phyloP scores from a whole-genome alignment of 2,888 invertebrate species.

The Hesperia comma region DNA sequence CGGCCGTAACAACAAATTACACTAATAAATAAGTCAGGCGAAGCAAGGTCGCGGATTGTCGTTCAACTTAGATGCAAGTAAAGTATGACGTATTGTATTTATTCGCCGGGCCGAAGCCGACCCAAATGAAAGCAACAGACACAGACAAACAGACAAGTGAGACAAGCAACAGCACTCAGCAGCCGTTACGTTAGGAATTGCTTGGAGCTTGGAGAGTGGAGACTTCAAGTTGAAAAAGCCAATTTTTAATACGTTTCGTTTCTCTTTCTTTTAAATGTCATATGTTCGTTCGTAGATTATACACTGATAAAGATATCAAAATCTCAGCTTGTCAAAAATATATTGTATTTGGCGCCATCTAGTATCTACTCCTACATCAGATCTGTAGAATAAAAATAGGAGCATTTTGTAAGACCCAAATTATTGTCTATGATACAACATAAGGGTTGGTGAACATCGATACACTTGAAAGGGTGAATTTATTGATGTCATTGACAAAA shows the following conservation, averaged over 20 bases:
- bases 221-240: not conserved
- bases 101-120: conserved; percentile 41
- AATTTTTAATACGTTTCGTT: conserved; percentile 51
- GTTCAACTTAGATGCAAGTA: conserved; percentile 55
- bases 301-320: too few relatives aligned
- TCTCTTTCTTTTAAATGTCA: conserved; percentile 47
- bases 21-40: conserved; percentile 52
- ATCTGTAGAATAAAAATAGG: not conserved
- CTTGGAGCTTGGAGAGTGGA: too few relatives aligned
- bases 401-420: conserved; percentile 39
- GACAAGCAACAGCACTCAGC: not conserved
- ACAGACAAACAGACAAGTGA: too few relatives aligned
- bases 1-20: conserved; percentile 66
- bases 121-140: conserved; percentile 31
- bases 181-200: too few relatives aligned
- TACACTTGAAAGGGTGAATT: too few relatives aligned
- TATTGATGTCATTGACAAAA: too few relatives aligned
- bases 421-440: conserved; percentile 36
- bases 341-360: conserved; percentile 38
- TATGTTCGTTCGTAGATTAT: too few relatives aligned
- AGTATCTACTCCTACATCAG: not conserved
- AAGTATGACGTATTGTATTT: conserved; percentile 61
- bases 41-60: conserved; percentile 63
- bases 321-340: conserved; percentile 23
- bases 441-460: not conserved